Base-by-base conservation (phyloP, 2,113 vertebrate species). In the Neotoma lepida region DNA sequence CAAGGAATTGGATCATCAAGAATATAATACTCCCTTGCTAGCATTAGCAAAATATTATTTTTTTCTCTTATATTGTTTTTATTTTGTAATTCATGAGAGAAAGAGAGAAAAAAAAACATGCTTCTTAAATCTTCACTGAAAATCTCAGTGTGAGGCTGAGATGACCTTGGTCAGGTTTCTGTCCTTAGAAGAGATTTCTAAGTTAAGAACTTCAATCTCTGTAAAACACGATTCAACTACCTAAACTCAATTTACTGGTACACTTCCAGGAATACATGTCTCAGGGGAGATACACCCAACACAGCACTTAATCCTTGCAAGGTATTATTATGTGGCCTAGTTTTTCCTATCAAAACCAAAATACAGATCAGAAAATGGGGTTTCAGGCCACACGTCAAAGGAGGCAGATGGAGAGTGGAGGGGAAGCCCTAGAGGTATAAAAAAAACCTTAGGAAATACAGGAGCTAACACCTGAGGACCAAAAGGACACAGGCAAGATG, bases 161-260 rank as follows among this genome's bases (percentile, higher is more conserved):
- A 41, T 12, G 41, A 89, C 77, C 94, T 78, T 88, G 73, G 90
- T 90, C 82, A 70, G 77, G 66, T 12, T 93, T 93, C 41, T 74
- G 77, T 92, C 86, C 91, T 95, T 82, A 92, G 63, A 84, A n/a
- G 39, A 91, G 78, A 87, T 84, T 94, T 64, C 84, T 89, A 92
- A 80, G 94, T 87, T 90, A 92, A 84, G 89, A 80, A 96, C 86
- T 77, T 70, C 63, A 18, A 71, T n/a, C 85, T 58, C 82, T 56
- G 56, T 70, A 85, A 94, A 93, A 84, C 56, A 94, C 33, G 89
- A 94, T 76, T 87, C 78, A 76, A 90, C 84, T 73, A 80, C 89
- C 81, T 61, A 91, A 92, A 92, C 71, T 84, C 94, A 89, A 86
- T 84, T 78, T 86, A 63, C 88, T 46, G 76, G 93, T 56, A 18